These are phyloP conservation scores for Diarsia brunnea DNA, from an alignment of 2,888 invertebrate genomes.

Conservation along the genomic window DNA sequence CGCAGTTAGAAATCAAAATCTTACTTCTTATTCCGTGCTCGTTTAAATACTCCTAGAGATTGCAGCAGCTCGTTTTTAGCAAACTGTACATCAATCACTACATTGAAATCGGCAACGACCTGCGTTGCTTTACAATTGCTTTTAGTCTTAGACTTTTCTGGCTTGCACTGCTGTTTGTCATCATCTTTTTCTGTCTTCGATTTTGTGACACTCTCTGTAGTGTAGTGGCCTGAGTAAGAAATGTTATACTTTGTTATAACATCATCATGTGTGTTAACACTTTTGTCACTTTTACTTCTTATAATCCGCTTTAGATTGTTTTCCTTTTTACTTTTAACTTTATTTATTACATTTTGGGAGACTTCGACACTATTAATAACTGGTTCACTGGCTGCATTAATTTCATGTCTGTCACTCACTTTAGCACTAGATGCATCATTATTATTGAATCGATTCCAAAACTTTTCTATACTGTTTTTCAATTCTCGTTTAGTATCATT, in stretches of 20 bases:
- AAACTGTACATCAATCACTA: conserved; percentile 23
- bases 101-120: not conserved
- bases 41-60: not conserved
- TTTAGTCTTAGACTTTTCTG: not conserved
- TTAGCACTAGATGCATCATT: not conserved
- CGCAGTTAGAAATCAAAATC: conserved; percentile 2
- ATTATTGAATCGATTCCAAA: conserved; percentile 21
- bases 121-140: not conserved
- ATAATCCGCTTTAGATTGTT: too few species aligned
- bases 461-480: conserved; percentile 55
- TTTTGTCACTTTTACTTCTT: not conserved
- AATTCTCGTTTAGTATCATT: conserved; percentile 65
- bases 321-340: not conserved
- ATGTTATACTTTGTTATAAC: too few species aligned
- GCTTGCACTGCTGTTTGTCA: not conserved
- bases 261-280: too few species aligned
- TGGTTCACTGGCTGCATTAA: not conserved
- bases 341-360: too few species aligned
- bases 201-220: not conserved
- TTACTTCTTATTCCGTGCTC: conserved; percentile 8
- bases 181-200: not conserved
- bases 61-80: conserved; percentile 14
- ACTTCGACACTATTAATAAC: not conserved
- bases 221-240: not conserved
- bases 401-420: not conserved